Conservation (phyloP, 64 coral and sea anemone species). For the Montipora foliosa region DNA sequence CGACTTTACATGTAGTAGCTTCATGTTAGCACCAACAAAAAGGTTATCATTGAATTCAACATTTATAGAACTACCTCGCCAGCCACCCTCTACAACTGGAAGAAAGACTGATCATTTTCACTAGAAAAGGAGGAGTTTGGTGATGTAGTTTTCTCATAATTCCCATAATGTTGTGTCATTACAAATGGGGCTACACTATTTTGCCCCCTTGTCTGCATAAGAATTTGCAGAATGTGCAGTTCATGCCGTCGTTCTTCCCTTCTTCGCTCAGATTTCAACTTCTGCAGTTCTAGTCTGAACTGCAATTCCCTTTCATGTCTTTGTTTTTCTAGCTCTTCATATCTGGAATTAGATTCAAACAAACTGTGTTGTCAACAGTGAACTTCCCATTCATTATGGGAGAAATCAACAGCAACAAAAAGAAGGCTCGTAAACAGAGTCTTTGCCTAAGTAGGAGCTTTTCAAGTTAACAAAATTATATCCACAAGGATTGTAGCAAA, state of each 20-base stretch:
- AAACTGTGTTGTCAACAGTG: conserved; percentile 13
- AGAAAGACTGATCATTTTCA: neutral
- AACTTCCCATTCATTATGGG: conserved; percentile 18
- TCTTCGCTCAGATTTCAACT: conserved; percentile 36
- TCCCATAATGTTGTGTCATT: conserved; percentile 10
- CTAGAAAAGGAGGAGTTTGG: conserved; percentile 11
- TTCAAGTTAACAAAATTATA: too few species aligned
- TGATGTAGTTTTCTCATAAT: neutral
- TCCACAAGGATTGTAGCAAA: too few species aligned
- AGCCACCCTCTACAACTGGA: conserved; percentile 19
- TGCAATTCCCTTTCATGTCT: conserved; percentile 53
- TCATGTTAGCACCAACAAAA: neutral
- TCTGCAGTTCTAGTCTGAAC: conserved; percentile 30
- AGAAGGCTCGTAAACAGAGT: neutral
- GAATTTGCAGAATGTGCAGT: conserved; percentile 17
- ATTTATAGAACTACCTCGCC: neutral
- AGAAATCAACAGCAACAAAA: conserved; percentile 6
- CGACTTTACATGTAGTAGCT: neutral
- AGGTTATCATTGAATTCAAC: neutral
- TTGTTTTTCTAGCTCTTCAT: conserved; percentile 35
- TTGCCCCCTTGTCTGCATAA: conserved; percentile 40
- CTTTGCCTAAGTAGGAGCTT: too few species aligned
- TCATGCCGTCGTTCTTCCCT: conserved; percentile 30
- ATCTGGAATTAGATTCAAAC: conserved; percentile 26
- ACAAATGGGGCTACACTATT: neutral